These are phyloP conservation scores for Elephantulus edwardii DNA, from an alignment of 2,113 vertebrate genomes.

Conservation along the genomic window DNA sequence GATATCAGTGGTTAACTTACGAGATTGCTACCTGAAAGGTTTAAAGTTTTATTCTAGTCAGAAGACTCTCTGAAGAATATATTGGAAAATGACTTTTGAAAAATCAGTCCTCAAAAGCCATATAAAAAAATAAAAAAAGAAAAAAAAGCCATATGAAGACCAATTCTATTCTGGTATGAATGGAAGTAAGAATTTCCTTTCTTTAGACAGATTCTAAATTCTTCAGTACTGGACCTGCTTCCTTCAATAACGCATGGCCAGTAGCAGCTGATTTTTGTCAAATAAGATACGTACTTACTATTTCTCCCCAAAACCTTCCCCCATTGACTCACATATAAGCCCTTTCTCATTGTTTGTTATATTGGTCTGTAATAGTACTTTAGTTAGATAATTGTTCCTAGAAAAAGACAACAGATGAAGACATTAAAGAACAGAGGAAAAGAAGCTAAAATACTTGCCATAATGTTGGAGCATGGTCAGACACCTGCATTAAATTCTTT, in stretches of 20 bases:
- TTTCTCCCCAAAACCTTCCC: neutral
- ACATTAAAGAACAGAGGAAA: neutral
- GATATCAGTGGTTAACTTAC: neutral
- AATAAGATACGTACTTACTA: neutral
- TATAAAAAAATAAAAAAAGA: too few relatives aligned
- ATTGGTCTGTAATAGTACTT: neutral
- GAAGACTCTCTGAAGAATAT: neutral
- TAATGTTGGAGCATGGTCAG: neutral
- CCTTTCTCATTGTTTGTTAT: neutral
- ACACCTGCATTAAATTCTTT: neutral
- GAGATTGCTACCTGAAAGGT: neutral
- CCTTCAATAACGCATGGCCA: neutral
- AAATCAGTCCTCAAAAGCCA: neutral
- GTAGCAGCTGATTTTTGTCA: neutral
- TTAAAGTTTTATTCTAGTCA: neutral
- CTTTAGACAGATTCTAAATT: neutral
- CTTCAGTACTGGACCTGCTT: neutral
- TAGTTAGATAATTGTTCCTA: neutral
- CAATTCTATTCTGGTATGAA: neutral
- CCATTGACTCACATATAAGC: neutral
- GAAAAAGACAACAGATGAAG: neutral
- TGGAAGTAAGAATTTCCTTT: neutral
- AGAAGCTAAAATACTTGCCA: neutral
- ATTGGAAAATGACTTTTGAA: neutral
- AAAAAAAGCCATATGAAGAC: neutral